Evolutionary conservation across 2,797 vertebrate genomes (phyloP).

Genomic region (Acipenser ruthenus): DNA sequence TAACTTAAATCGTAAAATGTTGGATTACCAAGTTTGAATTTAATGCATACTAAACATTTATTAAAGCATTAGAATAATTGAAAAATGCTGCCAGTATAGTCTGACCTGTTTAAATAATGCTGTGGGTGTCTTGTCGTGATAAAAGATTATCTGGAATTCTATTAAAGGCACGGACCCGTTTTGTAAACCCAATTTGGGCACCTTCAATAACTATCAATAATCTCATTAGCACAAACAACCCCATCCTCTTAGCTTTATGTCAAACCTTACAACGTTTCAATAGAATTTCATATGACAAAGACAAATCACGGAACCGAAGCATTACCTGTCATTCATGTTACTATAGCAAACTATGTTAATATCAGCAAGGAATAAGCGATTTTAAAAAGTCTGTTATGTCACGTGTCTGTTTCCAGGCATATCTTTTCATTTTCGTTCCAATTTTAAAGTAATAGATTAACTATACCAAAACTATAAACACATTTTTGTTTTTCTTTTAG

Average conservation of each 20-base stretch:
- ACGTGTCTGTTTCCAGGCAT: neutral
- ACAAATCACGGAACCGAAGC: slow-evolving; percentile 50
- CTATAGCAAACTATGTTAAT: slow-evolving; percentile 55
- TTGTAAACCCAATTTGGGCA: slow-evolving; percentile 74
- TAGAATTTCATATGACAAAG: slow-evolving; percentile 60
- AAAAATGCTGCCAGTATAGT: slow-evolving; percentile 85
- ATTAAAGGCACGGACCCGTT: slow-evolving; percentile 82
- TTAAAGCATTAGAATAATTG: slow-evolving; percentile 83
- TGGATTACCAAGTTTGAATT: slow-evolving; percentile 76
- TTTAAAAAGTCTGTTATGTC: slow-evolving; percentile 21
- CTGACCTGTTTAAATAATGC: slow-evolving; percentile 88
- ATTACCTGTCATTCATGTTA: slow-evolving; percentile 60
- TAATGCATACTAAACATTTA: slow-evolving; percentile 87
- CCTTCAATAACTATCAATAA: slow-evolving; percentile 76
- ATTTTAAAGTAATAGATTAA: too few relatives aligned
- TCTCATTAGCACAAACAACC: slow-evolving; percentile 67
- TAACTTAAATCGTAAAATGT: slow-evolving; percentile 87
- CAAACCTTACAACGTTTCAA: slow-evolving; percentile 70
- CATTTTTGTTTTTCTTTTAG: too few relatives aligned
- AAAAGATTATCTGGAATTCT: slow-evolving; percentile 87
- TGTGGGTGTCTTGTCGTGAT: slow-evolving; percentile 85
- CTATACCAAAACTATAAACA: too few relatives aligned
- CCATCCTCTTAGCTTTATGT: slow-evolving; percentile 74
- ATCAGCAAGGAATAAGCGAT: slow-evolving; percentile 35
- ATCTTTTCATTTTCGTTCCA: too few relatives aligned